phyloP scores from a whole-genome alignment of 1,140 invertebrate species.

The Sinonovacula constricta region DNA sequence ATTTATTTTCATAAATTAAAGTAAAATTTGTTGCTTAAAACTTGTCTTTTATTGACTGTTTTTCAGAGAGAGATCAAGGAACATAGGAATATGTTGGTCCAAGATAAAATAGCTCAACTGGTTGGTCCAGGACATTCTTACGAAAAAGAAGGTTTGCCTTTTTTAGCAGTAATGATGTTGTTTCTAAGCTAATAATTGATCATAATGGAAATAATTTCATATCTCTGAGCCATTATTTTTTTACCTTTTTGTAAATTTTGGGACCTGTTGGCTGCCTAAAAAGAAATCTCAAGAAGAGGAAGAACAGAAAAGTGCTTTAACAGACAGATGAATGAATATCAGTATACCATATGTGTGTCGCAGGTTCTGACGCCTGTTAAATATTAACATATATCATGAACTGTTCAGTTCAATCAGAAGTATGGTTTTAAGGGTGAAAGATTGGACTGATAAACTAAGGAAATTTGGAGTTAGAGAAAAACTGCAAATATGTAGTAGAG shows the following conservation, averaged over 20 bases:
- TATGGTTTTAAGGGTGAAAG: too few species aligned
- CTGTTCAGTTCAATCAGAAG: too few species aligned
- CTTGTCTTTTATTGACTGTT: neutral
- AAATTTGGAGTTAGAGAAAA: too few species aligned
- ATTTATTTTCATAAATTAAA: neutral
- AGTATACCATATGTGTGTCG: too few species aligned
- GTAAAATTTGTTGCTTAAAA: neutral
- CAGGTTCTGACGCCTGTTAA: too few species aligned
- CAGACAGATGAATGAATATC: too few species aligned
- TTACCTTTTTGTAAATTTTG: neutral
- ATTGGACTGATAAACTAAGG: too few species aligned
- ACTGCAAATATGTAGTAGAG: too few species aligned
- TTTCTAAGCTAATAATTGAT: neutral
- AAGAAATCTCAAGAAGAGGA: too few species aligned
- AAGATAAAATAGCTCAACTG: slow-evolving; percentile 78
- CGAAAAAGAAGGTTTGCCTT: slow-evolving; percentile 57
- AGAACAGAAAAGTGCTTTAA: too few species aligned
- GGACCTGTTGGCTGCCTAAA: neutral
- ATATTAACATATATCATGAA: too few species aligned
- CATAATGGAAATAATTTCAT: neutral
- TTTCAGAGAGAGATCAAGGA: slow-evolving; percentile 59
- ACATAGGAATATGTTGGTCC: slow-evolving; percentile 61
- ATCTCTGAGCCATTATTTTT: neutral
- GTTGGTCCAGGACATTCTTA: slow-evolving; percentile 53
- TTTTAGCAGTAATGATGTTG: neutral